Evolutionary conservation across 2,888 invertebrate species (phyloP), one percentile per base, ranked within the genome.

Genomic region (Petrophora chlorosata): DNA sequence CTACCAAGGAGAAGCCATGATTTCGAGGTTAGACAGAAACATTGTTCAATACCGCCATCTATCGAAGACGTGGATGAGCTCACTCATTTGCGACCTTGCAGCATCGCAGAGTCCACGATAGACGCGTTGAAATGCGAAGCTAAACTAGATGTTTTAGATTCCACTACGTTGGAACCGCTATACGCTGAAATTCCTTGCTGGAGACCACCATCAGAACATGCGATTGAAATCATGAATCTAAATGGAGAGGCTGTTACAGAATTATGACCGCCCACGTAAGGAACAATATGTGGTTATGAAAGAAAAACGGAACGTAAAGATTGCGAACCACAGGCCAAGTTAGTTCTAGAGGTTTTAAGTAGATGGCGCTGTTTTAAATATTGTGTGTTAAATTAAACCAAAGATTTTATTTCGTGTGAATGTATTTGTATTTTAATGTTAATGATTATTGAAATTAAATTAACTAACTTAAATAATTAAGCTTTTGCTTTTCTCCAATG

Each of bases 101-200:
- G 63, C 13, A 71, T 85, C 1, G 79, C 83, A 0, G 89, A 90
- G 29, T 83, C 82, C 1, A 73, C 86, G 0, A 88, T 90, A 43
- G 88, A 89, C 61, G 78, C 89, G 0, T 48, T 90, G 47, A 90
- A 89, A 65, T 82, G 88, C 39, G 91, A 91, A 76, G 87, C 85
- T 0, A 80, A 80, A 62, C 60, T 84, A 7, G 88, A 90, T 56
- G 72, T 82, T 13, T 76, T 89, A 48, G 87, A 89, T 56, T 73
- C 67, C 15, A 79, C 82, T 0, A 86, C 81, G 17, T 77, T 83
- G 2, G 94, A 94, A 68, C 94, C 94, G 35, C 76, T 94, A 14
- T 94, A 94, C 65, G 94, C 94, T 51, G 94, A 94, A 80, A 94
- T 94, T 51, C 94, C 94, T 32, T 86, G 83, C 56, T 90, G 87